These are phyloP conservation scores for Dynastes grantii DNA, from an alignment of 2,888 invertebrate species.

Conservation along the genomic window DNA sequence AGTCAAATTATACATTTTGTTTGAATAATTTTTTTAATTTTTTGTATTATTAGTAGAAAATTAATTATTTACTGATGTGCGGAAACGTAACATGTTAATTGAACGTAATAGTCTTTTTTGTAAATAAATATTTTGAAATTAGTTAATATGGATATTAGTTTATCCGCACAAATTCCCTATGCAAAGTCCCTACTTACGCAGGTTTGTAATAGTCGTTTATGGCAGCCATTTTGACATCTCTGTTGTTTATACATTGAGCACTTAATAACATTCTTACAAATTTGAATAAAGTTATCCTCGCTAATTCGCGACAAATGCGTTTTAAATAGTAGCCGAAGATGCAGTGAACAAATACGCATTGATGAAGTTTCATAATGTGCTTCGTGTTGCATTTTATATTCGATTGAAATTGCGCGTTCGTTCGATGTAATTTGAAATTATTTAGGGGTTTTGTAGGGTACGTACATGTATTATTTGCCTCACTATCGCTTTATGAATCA, in stretches of 20 bases:
- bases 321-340: slow-evolving; percentile 39
- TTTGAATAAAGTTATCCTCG: slow-evolving; percentile 2
- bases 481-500: not conserved
- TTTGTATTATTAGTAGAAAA: too few relatives aligned
- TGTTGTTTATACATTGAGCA: slow-evolving; percentile 51
- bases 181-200: slow-evolving; percentile 49
- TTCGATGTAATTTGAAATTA: slow-evolving; percentile 53
- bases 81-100: too few relatives aligned
- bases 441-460: slow-evolving; percentile 50
- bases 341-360: slow-evolving; percentile 15
- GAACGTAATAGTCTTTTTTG: not conserved
- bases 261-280: slow-evolving; percentile 46
- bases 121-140: not conserved
- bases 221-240: slow-evolving; percentile 53
- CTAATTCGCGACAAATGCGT: slow-evolving; percentile 43
- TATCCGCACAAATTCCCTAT: not conserved
- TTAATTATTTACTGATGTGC: too few relatives aligned
- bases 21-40: too few relatives aligned
- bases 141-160: not conserved
- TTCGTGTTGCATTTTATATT: slow-evolving; percentile 49
- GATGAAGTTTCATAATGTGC: slow-evolving; percentile 45
- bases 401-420: slow-evolving; percentile 50
- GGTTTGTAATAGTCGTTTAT: slow-evolving; percentile 50
- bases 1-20: too few relatives aligned
- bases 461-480: slow-evolving; percentile 31